Percentiles rank a stretch among this genome's conserved stretches.
Conservation (phyloP, 2,888 invertebrate genomes). For the Dryobota labecula region DNA sequence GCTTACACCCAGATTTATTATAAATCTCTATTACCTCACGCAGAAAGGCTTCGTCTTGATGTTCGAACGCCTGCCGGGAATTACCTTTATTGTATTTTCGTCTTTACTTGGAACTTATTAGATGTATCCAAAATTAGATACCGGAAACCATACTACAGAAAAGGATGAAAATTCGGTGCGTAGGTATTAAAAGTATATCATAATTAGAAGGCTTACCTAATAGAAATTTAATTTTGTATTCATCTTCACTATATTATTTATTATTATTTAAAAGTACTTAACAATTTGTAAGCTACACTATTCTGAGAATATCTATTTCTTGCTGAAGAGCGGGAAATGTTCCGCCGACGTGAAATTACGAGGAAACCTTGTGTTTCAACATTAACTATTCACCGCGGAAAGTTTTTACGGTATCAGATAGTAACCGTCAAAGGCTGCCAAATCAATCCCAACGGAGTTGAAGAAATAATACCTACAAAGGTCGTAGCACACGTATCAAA, state of each 20-base stretch:
- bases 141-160: constrained; percentile 6
- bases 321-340: constrained; percentile 4
- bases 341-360: background rate
- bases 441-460: background rate
- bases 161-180: background rate
- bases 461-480: constrained; percentile 1
- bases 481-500: too few species aligned
- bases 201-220: background rate
- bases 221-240: background rate
- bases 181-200: background rate
- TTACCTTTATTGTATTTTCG: constrained; percentile 16
- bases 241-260: too few species aligned
- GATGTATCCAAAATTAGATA: constrained; percentile 8
- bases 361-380: constrained; percentile 21
- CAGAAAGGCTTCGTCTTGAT: constrained; percentile 41
- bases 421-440: constrained; percentile 13
- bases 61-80: constrained; percentile 9
- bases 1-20: constrained; percentile 61
- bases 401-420: constrained; percentile 23
- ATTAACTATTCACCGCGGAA: constrained; percentile 23
- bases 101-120: constrained; percentile 4
- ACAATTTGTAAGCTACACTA: background rate
- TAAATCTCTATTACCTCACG: constrained; percentile 59
- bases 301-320: background rate
- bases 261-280: background rate